Evolutionary conservation across 1,140 invertebrate genomes (phyloP), one percentile per base, ranked within the genome.

Genomic region (Steinernema feltiae): DNA sequence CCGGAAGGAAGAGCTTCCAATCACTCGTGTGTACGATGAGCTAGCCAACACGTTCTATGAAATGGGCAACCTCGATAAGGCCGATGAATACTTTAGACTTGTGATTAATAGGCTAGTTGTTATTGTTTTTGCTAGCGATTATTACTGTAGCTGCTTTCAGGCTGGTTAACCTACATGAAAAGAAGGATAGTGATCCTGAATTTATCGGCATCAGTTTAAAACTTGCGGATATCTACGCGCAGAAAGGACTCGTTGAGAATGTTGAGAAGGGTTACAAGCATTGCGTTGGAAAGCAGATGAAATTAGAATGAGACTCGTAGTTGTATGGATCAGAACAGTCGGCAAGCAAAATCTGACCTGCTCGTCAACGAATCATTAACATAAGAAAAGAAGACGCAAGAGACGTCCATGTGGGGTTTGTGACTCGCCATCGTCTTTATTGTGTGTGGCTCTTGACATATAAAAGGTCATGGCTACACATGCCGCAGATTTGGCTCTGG

Each of bases 1-100:
- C 35, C 41, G 79, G 17, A 80, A 82, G 32, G 70, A 82, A 30
- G 46, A 82, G 1, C 63, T 81, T 21, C 78, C 81, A 0, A 73
- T 82, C 21, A 53, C 30, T 27, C 69, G 83, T 46, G 76, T 86
- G 18, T 75, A 76, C n/a, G 76, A 84, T 75, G 85, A 86, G 79
- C 46, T 85, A 48, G 85, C 85, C n/a, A 83, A 81, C 35, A 84
- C 84, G 17, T 85, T 82, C 53, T 85, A 84, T 53, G 76, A 84
- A 32, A 79, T 72, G 71, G 76, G 71, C 24, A 73, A 85, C 70
- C 75, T 81, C 30, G 84, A 84, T 30, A 76, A 85, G 32, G 84
- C 85, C n/a, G 77, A 85, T 3, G 69, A 79, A 75, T 79, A 70
- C 12, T 85, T 85, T 74, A 46, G 80, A 69, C 31, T 76, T 48